These are phyloP conservation scores for Hydrophis major DNA, from an alignment of 2,797 vertebrate genomes.

Conservation along the genomic window DNA sequence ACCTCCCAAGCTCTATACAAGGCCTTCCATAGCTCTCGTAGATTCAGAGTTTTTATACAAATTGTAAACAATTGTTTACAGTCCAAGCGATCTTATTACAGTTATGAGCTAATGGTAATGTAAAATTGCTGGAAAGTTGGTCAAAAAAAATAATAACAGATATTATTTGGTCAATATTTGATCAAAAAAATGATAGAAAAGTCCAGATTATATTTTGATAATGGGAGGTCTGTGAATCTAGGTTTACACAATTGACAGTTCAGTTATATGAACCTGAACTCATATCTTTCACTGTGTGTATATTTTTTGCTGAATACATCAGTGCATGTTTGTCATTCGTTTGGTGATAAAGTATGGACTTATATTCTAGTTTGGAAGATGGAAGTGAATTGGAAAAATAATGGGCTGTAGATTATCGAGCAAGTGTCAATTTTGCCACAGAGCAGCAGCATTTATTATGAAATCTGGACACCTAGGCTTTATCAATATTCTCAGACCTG, in stretches of 20 bases:
- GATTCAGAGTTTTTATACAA: neutral
- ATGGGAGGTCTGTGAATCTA: neutral
- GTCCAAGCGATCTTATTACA: neutral
- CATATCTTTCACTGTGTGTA: neutral
- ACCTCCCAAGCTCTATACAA: neutral
- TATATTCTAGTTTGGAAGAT: neutral
- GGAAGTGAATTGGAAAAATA: neutral
- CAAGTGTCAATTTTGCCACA: neutral
- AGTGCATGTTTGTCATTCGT: neutral
- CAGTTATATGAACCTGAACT: too few relatives aligned
- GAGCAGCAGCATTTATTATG: neutral
- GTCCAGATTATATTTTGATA: neutral
- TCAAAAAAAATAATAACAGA: slow-evolving; percentile 22
- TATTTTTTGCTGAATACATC: neutral
- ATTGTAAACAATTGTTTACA: neutral
- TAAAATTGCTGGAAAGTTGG: slow-evolving; percentile 14
- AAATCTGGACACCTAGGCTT: neutral
- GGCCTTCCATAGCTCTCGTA: neutral
- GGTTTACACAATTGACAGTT: neutral
- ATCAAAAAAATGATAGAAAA: neutral
- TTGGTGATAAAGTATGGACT: neutral
- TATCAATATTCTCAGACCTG: neutral
- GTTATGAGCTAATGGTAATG: neutral
- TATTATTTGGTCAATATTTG: neutral
- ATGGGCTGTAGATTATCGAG: neutral